These are phyloP conservation scores for Stratiolaelaps scimitus DNA, from an alignment of 1,140 invertebrate genomes.

Conservation along the genomic window DNA sequence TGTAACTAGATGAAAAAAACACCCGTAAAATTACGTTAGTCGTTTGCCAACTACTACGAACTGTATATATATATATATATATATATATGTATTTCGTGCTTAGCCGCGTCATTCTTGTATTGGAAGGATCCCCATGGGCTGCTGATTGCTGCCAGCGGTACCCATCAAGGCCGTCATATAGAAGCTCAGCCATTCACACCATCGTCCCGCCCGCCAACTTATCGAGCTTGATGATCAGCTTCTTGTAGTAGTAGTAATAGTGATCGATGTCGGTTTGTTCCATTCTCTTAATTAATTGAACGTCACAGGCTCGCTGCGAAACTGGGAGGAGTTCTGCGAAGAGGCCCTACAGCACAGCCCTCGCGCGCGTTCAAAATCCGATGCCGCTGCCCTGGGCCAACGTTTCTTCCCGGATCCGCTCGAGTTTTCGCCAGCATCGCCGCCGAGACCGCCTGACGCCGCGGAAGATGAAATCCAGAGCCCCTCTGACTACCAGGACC, in stretches of 20 bases:
- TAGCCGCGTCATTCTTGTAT: neutral
- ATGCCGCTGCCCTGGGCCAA: conserved; percentile 1
- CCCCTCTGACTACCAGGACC: conserved; percentile 25
- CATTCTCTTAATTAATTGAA: neutral
- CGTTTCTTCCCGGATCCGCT: conserved; percentile 11
- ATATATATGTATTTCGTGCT: no score
- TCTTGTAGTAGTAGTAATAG: no score
- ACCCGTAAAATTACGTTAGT: no score
- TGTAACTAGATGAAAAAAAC: no score
- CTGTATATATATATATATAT: no score
- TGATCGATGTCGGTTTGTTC: neutral
- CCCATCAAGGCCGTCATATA: no score
- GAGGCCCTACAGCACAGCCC: conserved; percentile 19
- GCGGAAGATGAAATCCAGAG: conserved; percentile 23
- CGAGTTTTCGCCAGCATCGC: conserved; percentile 18
- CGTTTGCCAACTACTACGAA: no score
- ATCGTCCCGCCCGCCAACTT: no score
- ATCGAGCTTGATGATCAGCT: no score
- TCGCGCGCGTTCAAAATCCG: conserved; percentile 24
- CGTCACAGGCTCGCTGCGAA: conserved; percentile 6
- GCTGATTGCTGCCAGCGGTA: neutral
- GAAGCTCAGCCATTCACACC: no score
- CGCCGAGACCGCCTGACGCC: conserved; percentile 9
- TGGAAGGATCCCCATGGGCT: neutral
- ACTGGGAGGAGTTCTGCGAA: conserved; percentile 25